Percentiles rank a stretch among this genome's conserved stretches.
phyloP scores from a whole-genome alignment of 2,113 vertebrate species.

The Paedocypris sp. region DNA sequence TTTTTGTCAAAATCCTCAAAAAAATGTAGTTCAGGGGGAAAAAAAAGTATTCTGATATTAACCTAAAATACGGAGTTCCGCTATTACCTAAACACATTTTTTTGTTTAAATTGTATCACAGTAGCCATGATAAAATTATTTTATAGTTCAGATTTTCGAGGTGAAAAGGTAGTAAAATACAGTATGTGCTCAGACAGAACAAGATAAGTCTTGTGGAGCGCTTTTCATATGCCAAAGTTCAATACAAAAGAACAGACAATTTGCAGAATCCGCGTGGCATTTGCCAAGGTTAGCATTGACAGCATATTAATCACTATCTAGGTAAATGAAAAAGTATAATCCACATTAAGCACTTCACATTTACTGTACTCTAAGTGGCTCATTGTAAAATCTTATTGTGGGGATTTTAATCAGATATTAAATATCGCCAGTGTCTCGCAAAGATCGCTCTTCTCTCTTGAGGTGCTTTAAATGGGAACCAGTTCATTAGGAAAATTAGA shows the following conservation, averaged over 20 bases:
- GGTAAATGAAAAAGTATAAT: slow-evolving; percentile 42
- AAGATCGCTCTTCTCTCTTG: slow-evolving; percentile 16
- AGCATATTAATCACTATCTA: slow-evolving; percentile 39
- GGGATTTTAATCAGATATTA: slow-evolving; percentile 35
- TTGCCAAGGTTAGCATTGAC: slow-evolving; percentile 40
- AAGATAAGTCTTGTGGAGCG: not conserved
- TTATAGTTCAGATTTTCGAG: too few species aligned
- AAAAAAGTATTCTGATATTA: too few species aligned
- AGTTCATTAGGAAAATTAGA: slow-evolving; percentile 19
- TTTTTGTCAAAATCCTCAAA: too few species aligned
- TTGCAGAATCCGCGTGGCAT: slow-evolving; percentile 35
- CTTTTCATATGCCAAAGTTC: slow-evolving; percentile 12
- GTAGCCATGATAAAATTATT: too few species aligned
- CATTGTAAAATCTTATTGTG: slow-evolving; percentile 31
- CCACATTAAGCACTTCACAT: slow-evolving; percentile 34
- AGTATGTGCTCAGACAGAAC: not conserved
- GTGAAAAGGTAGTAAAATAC: too few species aligned
- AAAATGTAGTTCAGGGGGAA: too few species aligned
- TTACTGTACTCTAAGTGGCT: slow-evolving; percentile 34
- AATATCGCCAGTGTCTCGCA: slow-evolving; percentile 26
- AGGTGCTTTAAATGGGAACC: slow-evolving; percentile 7
- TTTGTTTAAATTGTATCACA: too few species aligned
- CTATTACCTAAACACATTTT: too few species aligned
- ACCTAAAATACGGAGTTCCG: too few species aligned
- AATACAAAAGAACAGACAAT: slow-evolving; percentile 33